Base-by-base conservation (phyloP, 64 coral and sea anemone genomes). In the Hydrozoanthus tunicans region DNA sequence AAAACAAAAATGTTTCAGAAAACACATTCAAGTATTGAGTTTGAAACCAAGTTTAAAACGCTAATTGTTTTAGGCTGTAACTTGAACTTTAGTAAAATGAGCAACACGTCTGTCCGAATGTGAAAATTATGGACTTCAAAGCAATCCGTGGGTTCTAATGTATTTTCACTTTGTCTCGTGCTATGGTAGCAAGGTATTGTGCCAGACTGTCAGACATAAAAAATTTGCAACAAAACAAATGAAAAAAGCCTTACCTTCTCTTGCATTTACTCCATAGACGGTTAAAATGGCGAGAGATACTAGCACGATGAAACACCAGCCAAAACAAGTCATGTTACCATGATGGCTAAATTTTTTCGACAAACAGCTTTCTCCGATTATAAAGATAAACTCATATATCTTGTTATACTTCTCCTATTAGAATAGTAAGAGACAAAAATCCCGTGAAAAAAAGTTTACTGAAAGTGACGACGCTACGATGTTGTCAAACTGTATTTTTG, bases 271-370 rank as follows among this genome's bases (percentile, higher is more conserved):
- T 27, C 84, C 23, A 73, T 43, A 17, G 11, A 24, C 24, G 8
- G 13, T 58, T 74, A 43, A 59, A 27, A 61, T 61, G 56, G 84
- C 10, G 56, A 88, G 69, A 73, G 68, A 88, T 23, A 73, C 59
- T 23, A 75, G 57, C 26, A 57, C 4, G 23, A 60, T 73, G 68
- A 88, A 58, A 75, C 59, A 88, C 56, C 69, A 75, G 67, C 68
- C 73, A 56, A 75, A 88, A 73, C 24, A 88, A 67, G 69, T 88
- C 84, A 88, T 88, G 84, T 88, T 88, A 88, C 84, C 84, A 88
- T 88, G 84, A 88, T 88, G 68, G 20, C 84, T n/a, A 32, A 51
- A 5, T 88, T 73, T 88, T 88, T 56, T 61, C 56, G 25, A 75
- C 69, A 74, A 13, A 58, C 54, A 72, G 24, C 3, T 17, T 61